Conservation (phyloP, 2,888 invertebrate genomes). For the Dicycla oo region DNA sequence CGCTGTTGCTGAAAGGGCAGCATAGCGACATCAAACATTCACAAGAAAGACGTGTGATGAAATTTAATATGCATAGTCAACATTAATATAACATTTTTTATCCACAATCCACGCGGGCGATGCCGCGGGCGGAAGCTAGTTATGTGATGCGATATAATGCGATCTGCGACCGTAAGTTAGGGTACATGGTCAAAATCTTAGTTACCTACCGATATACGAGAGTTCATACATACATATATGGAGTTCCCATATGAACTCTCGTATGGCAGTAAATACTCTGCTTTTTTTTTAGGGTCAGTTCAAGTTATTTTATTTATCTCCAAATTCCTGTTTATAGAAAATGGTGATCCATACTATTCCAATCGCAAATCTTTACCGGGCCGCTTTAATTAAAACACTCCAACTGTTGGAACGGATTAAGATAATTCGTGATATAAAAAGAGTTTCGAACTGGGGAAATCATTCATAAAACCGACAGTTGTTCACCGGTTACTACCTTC, state of each 20-base stretch:
- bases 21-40: no score
- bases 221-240: no score
- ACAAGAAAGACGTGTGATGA: no score
- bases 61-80: no score
- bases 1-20: no score
- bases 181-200: not conserved
- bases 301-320: not conserved
- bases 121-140: no score
- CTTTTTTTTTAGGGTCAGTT: not conserved
- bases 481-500: slow-evolving; percentile 41
- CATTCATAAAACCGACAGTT: slow-evolving; percentile 68
- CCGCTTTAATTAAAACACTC: slow-evolving; percentile 79
- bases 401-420: slow-evolving; percentile 74
- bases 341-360: slow-evolving; percentile 68
- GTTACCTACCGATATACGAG: not conserved
- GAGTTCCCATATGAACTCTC: no score
- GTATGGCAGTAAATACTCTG: no score
- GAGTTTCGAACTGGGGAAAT: slow-evolving; percentile 60
- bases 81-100: no score
- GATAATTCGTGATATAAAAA: slow-evolving; percentile 82
- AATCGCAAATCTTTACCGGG: slow-evolving; percentile 68
- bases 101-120: no score
- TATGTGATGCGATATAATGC: not conserved
- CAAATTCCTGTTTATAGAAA: not conserved
- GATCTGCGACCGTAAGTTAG: not conserved